These are phyloP conservation scores for Urocyon cinereoargenteus DNA, from an alignment of 2,797 vertebrate species.

Conservation along the genomic window DNA sequence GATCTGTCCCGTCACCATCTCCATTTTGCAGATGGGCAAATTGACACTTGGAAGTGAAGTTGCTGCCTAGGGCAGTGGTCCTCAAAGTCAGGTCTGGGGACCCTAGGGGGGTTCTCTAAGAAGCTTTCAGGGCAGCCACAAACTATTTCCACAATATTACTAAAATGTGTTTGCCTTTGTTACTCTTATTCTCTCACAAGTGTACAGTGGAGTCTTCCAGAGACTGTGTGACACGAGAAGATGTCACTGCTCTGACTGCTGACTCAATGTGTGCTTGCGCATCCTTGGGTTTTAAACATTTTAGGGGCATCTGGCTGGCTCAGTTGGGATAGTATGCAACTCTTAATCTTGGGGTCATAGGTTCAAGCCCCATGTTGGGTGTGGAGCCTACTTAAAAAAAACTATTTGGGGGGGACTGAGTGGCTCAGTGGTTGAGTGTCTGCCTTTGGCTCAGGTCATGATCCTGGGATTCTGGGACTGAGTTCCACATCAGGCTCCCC, in stretches of 20 bases:
- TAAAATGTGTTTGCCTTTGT: not conserved
- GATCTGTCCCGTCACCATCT: not conserved
- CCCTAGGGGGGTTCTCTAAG: not conserved
- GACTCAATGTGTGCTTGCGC: too few relatives aligned
- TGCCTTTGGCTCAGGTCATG: too few relatives aligned
- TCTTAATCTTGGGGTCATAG: not conserved
- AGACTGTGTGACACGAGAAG: not conserved
- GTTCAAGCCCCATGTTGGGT: not conserved
- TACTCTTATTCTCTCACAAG: not conserved
- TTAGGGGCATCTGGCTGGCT: not conserved
- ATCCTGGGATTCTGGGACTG: too few relatives aligned
- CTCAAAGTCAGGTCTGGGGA: not conserved
- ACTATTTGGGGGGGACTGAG: too few relatives aligned
- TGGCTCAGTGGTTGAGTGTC: too few relatives aligned
- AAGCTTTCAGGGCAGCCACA: not conserved
- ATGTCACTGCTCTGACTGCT: rapidly evolving
- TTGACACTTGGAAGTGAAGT: not conserved
- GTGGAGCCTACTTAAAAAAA: not conserved
- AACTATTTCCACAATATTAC: not conserved
- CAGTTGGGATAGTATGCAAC: not conserved
- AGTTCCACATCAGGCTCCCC: too few relatives aligned
- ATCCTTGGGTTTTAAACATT: not conserved
- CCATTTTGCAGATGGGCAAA: not conserved
- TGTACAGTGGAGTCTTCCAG: not conserved
- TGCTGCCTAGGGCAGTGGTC: not conserved